Conservation (phyloP, 2,113 vertebrate species). For the rabbit (Oryctolagus cuniculus) region DNA sequence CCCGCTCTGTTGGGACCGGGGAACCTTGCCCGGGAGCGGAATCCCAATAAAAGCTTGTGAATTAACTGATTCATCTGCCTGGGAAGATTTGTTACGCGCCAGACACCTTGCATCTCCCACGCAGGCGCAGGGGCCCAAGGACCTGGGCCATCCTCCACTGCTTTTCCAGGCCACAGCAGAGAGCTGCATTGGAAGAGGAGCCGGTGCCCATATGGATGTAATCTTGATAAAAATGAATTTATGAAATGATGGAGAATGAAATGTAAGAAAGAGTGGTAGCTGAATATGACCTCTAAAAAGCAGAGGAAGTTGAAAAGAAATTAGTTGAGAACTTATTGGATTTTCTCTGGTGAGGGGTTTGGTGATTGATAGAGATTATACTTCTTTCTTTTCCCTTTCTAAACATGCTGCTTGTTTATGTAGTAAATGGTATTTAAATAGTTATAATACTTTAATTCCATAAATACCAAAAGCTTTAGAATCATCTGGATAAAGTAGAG, state of each 20-base stretch:
- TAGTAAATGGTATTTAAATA: slow-evolving; percentile 27
- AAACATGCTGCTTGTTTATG: not conserved
- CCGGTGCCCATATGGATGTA: too few relatives aligned
- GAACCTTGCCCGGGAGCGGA: too few relatives aligned
- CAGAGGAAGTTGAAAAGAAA: not conserved
- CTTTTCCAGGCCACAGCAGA: too few relatives aligned
- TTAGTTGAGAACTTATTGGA: not conserved
- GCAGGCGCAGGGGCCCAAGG: too few relatives aligned
- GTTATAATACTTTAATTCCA: not conserved
- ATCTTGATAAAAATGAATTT: not conserved
- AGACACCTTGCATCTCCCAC: too few relatives aligned
- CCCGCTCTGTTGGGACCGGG: too few relatives aligned
- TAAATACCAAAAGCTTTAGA: slow-evolving; percentile 22
- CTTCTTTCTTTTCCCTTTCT: not conserved
- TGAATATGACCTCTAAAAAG: not conserved
- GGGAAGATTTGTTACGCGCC: too few relatives aligned
- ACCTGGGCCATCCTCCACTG: too few relatives aligned
- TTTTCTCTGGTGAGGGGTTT: not conserved
- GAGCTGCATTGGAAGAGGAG: too few relatives aligned
- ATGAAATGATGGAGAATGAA: slow-evolving; percentile 7
- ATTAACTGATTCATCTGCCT: too few relatives aligned
- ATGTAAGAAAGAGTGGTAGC: not conserved
- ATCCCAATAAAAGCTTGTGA: too few relatives aligned
- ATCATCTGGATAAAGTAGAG: not conserved
- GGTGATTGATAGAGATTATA: not conserved